Evolutionary conservation across 1,140 invertebrate species (phyloP), one percentile per base, ranked within the genome.

Genomic region (Drosophila sp.): DNA sequence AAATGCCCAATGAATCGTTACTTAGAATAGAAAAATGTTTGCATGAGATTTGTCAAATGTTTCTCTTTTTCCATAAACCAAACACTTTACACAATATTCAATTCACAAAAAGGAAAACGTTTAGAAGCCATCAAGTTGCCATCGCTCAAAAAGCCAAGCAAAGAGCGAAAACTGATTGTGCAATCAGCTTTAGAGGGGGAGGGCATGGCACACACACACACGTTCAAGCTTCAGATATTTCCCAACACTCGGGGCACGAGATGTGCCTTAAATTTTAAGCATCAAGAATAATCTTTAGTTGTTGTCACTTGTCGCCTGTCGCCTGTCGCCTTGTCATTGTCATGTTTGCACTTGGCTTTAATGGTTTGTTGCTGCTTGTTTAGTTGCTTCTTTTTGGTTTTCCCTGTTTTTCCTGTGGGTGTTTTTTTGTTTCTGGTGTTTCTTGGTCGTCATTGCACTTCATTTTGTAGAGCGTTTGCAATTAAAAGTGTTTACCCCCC

Each of bases 271-370:
- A 77, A 77, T 70, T 77, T 77, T 50, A 70, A 77, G 74, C 74
- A 70, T 60, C 74, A 70, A 33, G 60, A 65, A 77, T 77, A 77
- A 77, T 77, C 74, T 76, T 77, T 70, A 67, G 73, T 74, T 77
- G 74, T 77, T 77, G 74, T 64, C 73, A 73, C 72, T 30, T 76
- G 73, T 76, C 73, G 66, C 54, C 66, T 76, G 73, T 76, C 73
- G 66, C 54, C 66, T 58, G 70, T 72, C 74, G 72, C 72, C 72
- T 58, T 76, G 73, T 76, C 73, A 76, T 76, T 76, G 73, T 76
- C 73, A 63, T 76, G 73, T 76, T 76, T 76, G 72, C 73, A 76
- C 72, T 76, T 76, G 73, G 73, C 73, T 76, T 76, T 76, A 76
- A 76, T 70, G 72, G 44, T 66, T 76, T 73, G 60, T 35, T 60